phyloP scores from a whole-genome alignment of 2,888 invertebrate species.

The Venustoraphidia nigricollis region DNA sequence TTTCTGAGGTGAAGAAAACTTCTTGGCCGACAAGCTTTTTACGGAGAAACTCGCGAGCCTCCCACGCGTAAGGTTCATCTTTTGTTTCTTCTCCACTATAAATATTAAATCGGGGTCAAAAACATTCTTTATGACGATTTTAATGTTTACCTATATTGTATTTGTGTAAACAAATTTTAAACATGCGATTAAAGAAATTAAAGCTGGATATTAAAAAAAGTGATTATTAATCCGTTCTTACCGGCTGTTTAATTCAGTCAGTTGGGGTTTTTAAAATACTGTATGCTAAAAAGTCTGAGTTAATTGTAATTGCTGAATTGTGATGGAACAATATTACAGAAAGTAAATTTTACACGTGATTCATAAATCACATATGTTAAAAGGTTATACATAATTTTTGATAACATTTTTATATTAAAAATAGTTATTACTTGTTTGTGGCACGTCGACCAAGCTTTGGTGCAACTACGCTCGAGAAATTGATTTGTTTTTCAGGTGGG shows the following conservation, averaged over 20 bases:
- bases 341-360: not conserved
- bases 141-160: no score
- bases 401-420: not conserved
- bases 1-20: slow-evolving; percentile 72
- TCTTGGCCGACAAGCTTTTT: slow-evolving; percentile 85
- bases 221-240: no score
- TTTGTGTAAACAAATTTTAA: no score
- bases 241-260: no score
- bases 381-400: no score
- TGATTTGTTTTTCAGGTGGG: slow-evolving; percentile 80
- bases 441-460: slow-evolving; percentile 77
- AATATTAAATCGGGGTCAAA: slow-evolving; percentile 5
- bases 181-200: no score
- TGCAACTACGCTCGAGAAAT: slow-evolving; percentile 79
- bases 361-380: not conserved
- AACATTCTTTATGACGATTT: no score
- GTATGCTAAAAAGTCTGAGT: no score
- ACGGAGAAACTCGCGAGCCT: slow-evolving; percentile 86
- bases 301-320: no score
- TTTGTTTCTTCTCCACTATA: slow-evolving; percentile 49
- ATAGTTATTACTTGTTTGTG: slow-evolving; percentile 29
- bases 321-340: not conserved
- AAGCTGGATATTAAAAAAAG: no score
- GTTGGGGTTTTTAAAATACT: no score
- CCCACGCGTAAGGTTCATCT: slow-evolving; percentile 95